Evolutionary conservation across 2,113 vertebrate species (phyloP).

Genomic region (Alaudala cheleensis): DNA sequence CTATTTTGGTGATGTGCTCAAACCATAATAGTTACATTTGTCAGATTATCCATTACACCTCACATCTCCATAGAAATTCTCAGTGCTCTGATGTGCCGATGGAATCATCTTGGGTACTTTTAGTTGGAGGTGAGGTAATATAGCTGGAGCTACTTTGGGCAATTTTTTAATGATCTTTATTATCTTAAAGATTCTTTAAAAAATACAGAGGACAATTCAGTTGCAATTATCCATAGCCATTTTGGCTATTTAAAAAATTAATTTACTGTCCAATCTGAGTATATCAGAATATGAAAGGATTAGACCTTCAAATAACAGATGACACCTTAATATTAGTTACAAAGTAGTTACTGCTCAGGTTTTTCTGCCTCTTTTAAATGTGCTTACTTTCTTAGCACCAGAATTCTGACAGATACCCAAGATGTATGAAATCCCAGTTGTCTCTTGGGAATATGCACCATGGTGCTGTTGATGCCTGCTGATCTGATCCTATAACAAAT

Average conservation of each 20-base stretch:
- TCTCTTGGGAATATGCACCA: background rate
- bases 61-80: constrained; percentile 18
- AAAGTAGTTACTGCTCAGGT: background rate
- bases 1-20: constrained; percentile 54
- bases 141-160: background rate
- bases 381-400: background rate
- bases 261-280: background rate
- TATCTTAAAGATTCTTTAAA: background rate
- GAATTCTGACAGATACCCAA: background rate
- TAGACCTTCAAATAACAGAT: background rate
- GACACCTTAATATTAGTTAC: background rate
- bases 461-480: background rate
- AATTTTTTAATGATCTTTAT: background rate
- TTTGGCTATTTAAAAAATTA: background rate
- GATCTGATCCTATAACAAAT: background rate
- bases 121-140: background rate
- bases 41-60: constrained; percentile 51
- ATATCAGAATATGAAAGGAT: background rate
- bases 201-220: background rate
- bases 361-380: background rate
- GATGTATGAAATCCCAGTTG: background rate
- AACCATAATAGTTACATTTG: constrained; percentile 46
- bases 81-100: background rate
- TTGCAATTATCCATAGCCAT: background rate
- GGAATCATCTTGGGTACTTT: constrained; percentile 3